Evolutionary conservation across 2,888 invertebrate species (phyloP).

Genomic region (Oscheius sp.): DNA sequence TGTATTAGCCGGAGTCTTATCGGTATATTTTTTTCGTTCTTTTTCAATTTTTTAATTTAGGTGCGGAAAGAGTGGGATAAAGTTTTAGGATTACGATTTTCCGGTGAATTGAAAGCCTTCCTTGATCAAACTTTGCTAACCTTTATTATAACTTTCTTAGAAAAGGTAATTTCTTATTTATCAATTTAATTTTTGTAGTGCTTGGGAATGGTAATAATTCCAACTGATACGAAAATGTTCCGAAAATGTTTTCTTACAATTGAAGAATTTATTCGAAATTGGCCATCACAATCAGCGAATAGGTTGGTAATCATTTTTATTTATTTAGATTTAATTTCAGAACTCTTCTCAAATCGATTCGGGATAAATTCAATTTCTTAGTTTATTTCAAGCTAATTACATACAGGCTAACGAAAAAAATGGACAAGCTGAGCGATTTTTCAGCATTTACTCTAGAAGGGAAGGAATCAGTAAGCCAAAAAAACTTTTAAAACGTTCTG

Average conservation of each 20-base stretch:
- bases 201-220: constrained; percentile 54
- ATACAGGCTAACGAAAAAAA: constrained; percentile 36
- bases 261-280: constrained; percentile 47
- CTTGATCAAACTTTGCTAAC: constrained; percentile 62
- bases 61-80: constrained; percentile 44
- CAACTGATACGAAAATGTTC: constrained; percentile 58
- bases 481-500: not conserved
- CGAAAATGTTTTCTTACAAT: constrained; percentile 51
- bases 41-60: constrained; percentile 33
- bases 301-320: constrained; percentile 14
- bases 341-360: constrained; percentile 42
- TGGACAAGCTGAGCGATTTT: constrained; percentile 31
- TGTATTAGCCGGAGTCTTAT: constrained; percentile 33
- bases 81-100: constrained; percentile 36
- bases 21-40: constrained; percentile 23
- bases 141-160: constrained; percentile 57
- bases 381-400: constrained; percentile 63
- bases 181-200: constrained; percentile 38
- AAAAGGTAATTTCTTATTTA: constrained; percentile 52
- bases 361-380: constrained; percentile 60
- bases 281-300: constrained; percentile 36
- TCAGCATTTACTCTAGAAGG: constrained; percentile 14
- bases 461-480: constrained; percentile 5
- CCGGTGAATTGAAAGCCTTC: constrained; percentile 44
- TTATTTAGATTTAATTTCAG: not conserved